Evolutionary conservation across 2,888 invertebrate genomes (phyloP).

Genomic region (Sinotaia quadrata): DNA sequence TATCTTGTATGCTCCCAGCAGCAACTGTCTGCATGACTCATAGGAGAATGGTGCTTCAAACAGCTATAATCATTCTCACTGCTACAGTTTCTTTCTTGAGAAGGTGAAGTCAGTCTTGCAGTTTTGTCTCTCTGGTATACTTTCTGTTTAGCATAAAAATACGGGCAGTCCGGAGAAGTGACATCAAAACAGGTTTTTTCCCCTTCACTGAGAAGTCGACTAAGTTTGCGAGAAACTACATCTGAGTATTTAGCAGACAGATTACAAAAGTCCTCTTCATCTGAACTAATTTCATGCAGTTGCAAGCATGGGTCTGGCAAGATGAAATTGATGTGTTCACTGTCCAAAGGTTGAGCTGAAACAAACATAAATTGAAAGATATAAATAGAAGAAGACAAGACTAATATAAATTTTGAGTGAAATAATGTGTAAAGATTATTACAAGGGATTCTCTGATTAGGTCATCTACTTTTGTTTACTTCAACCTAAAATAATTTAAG

Average conservation of each 20-base stretch:
- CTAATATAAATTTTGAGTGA: no score
- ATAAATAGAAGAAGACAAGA: no score
- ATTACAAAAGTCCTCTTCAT: slow-evolving; percentile 17
- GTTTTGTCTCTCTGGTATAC: not conserved
- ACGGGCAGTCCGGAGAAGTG: slow-evolving; percentile 55
- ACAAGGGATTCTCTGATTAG: no score
- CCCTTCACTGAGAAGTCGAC: slow-evolving; percentile 39
- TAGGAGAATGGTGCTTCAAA: not conserved
- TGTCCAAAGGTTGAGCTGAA: slow-evolving; percentile 18
- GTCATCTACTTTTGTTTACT: no score
- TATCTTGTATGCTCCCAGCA: not conserved
- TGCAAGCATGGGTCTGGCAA: not conserved
- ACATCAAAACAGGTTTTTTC: slow-evolving; percentile 50
- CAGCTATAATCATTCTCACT: not conserved
- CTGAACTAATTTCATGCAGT: no score
- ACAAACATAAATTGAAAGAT: no score
- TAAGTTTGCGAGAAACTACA: slow-evolving; percentile 36
- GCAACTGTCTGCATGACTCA: not conserved
- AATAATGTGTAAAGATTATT: no score
- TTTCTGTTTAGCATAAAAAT: slow-evolving; percentile 15
- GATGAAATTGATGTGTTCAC: not conserved
- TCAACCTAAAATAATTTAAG: no score
- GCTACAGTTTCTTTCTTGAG: not conserved
- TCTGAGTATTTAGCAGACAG: slow-evolving; percentile 18
- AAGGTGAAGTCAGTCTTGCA: not conserved